These are phyloP conservation scores for Hypena proboscidalis DNA, from an alignment of 2,888 invertebrate genomes.

Conservation along the genomic window DNA sequence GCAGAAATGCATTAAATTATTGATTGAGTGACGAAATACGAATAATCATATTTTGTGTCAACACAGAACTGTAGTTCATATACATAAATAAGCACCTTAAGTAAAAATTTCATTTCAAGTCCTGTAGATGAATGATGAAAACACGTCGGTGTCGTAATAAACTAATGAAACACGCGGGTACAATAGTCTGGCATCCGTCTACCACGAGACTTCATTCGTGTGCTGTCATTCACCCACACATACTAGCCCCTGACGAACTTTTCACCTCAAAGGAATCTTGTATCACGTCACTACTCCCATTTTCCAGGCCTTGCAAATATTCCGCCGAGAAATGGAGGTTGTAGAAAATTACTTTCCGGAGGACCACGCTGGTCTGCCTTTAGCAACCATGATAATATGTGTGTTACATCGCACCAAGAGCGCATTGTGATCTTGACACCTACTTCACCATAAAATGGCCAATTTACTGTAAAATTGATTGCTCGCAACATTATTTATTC, in stretches of 20 bases:
- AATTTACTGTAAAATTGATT: conserved; percentile 60
- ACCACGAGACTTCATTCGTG: conserved; percentile 18
- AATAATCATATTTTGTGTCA: too few relatives aligned
- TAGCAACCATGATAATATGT: conserved; percentile 58
- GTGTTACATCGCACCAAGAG: conserved; percentile 64
- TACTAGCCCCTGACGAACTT: conserved; percentile 40
- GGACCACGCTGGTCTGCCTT: conserved; percentile 48
- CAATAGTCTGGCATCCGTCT: conserved; percentile 21
- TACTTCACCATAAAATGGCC: conserved; percentile 54
- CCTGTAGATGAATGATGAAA: conserved; percentile 7
- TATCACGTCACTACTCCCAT: conserved; percentile 54
- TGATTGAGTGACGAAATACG: too few relatives aligned
- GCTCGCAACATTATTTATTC: conserved; percentile 54
- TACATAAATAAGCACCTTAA: too few relatives aligned
- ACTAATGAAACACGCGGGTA: conserved; percentile 14
- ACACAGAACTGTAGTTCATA: too few relatives aligned
- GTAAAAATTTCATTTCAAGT: too few relatives aligned
- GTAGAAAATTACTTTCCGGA: conserved; percentile 59
- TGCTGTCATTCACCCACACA: conserved; percentile 22
- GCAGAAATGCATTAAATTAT: too few relatives aligned
- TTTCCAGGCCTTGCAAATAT: conserved; percentile 49
- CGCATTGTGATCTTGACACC: conserved; percentile 62
- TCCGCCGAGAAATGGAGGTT: conserved; percentile 42
- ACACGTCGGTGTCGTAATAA: conserved; percentile 13
- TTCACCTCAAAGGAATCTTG: conserved; percentile 54